Base-by-base conservation (phyloP, 2,797 vertebrate genomes). In the Erethizon dorsatum region DNA sequence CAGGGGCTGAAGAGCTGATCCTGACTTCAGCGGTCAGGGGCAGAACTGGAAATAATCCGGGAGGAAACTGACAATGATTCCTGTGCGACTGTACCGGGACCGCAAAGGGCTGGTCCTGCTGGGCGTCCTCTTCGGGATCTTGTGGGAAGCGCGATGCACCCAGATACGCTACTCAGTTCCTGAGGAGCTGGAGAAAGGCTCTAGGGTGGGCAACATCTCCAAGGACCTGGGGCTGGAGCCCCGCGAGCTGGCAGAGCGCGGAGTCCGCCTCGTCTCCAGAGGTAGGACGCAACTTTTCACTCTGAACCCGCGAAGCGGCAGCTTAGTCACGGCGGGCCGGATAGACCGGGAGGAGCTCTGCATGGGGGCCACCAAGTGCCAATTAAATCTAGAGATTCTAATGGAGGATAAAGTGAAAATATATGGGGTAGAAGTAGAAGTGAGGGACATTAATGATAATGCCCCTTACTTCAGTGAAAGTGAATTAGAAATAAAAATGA, bases 301-400 rank as follows among this genome's bases (percentile, higher is more conserved):
- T 41, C 47, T 99, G 47, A 98, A 99, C 75, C 75, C 90, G 41
- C 95, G 97, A 4, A 99, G 98, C n/a, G 99, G 99, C 78, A 98
- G 99, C 59, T 98, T 99, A 96, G 89, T 99, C 96, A 99, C 99
- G 0, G 98, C 45, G 5, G 98, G 98, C 24, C 98, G 99, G 59
- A 99, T 99, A 92, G 99, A 99, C 94, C 98, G 99, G 65, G 99
- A 99, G 87, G 98, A 98, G 90, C 95, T 99, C n/a, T 99, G 99
- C 83, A 94, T 85, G 97, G 97, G 98, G 93, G 97, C 94, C 73
- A 83, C 97, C 28, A 96, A 97, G 1, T 99, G 99, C 87, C 10
- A 99, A 50, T 86, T 99, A 93, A 99, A 98, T 82, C 97, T 99
- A 71, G 99, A 99, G 94, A 91, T 99, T 14, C 98, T 99, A 1